A percentile compares a stretch with the other conserved stretches of the same genome.
Conservation (phyloP, 2,797 vertebrate species). For the Neostethus bicornis region DNA sequence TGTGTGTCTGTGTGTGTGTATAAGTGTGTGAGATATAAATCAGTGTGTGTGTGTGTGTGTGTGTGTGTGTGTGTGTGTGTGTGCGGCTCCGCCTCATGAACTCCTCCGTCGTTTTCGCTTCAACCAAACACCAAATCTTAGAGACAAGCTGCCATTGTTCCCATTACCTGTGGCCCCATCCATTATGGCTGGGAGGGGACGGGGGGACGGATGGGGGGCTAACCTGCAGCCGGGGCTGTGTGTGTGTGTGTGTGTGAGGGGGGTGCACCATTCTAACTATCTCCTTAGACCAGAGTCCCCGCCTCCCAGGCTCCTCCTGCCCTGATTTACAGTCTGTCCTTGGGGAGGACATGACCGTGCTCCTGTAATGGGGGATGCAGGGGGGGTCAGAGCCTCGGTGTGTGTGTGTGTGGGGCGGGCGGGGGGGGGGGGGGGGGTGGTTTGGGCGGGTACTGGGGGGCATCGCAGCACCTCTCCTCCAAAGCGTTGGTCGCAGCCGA, state of each 20-base stretch:
- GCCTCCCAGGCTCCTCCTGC: slow-evolving; percentile 59
- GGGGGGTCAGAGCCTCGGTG: no score
- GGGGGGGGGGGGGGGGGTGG: no score
- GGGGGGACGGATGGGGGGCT: slow-evolving; percentile 78
- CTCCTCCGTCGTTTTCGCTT: slow-evolving; percentile 76
- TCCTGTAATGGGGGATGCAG: no score
- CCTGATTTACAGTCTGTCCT: slow-evolving; percentile 67
- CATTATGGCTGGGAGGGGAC: slow-evolving; percentile 89
- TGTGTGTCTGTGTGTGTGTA: no score
- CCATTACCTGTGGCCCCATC: slow-evolving; percentile 92
- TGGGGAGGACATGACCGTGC: slow-evolving; percentile 52
- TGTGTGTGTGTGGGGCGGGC: no score
- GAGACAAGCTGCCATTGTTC: slow-evolving; percentile 96
- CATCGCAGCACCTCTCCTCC: no score
- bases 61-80: no score
- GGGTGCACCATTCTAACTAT: slow-evolving; percentile 87
- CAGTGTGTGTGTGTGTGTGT: slow-evolving; percentile 76
- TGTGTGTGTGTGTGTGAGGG: no score
- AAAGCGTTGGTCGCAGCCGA: no score
- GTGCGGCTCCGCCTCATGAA: slow-evolving; percentile 83
- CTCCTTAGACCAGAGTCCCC: slow-evolving; percentile 79
- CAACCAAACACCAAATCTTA: slow-evolving; percentile 90
- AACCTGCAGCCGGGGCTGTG: no score
- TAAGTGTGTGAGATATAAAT: no score
- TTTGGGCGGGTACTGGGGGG: no score